phyloP scores from a whole-genome alignment of 2,797 vertebrate genomes.

The Microchirus variegatus region DNA sequence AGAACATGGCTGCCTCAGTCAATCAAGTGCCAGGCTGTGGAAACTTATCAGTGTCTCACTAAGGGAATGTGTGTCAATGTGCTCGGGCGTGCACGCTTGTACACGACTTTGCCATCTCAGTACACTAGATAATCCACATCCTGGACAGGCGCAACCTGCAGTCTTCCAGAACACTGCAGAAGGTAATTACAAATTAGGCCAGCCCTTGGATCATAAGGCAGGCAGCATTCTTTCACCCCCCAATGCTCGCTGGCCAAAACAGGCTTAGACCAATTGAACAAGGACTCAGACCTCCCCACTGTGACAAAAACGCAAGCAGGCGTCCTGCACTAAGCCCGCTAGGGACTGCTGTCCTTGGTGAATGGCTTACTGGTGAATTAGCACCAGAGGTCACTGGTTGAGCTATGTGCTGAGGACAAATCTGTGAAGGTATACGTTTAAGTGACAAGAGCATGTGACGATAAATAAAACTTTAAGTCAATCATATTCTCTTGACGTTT shows the following conservation, averaged over 20 bases:
- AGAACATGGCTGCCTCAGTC: slow-evolving; percentile 61
- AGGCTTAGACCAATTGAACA: slow-evolving; percentile 71
- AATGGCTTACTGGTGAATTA: slow-evolving; percentile 61
- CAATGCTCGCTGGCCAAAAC: slow-evolving; percentile 54
- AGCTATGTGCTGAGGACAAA: slow-evolving; percentile 17
- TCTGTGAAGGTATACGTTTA: slow-evolving; percentile 9
- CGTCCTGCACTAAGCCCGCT: slow-evolving; percentile 44
- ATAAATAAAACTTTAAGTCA: slow-evolving; percentile 16
- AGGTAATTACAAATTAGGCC: slow-evolving; percentile 82
- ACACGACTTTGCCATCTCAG: slow-evolving; percentile 54
- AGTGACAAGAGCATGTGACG: background rate
- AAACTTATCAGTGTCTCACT: slow-evolving; percentile 59
- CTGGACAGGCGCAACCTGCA: slow-evolving; percentile 67
- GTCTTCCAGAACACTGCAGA: slow-evolving; percentile 82
- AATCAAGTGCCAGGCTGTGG: slow-evolving; percentile 56
- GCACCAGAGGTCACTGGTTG: slow-evolving; percentile 60
- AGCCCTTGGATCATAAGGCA: slow-evolving; percentile 68
- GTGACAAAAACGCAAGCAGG: slow-evolving; percentile 64
- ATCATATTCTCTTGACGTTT: slow-evolving; percentile 8
- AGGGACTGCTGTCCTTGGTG: slow-evolving; percentile 61
- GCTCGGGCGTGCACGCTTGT: slow-evolving; percentile 18
- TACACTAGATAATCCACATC: slow-evolving; percentile 74
- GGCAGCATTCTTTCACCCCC: slow-evolving; percentile 62
- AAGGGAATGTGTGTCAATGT: slow-evolving; percentile 26
- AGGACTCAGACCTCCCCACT: slow-evolving; percentile 65